These are phyloP conservation scores for Cyprinodon brontotheroides DNA, from an alignment of 2,113 vertebrate species.

Conservation along the genomic window DNA sequence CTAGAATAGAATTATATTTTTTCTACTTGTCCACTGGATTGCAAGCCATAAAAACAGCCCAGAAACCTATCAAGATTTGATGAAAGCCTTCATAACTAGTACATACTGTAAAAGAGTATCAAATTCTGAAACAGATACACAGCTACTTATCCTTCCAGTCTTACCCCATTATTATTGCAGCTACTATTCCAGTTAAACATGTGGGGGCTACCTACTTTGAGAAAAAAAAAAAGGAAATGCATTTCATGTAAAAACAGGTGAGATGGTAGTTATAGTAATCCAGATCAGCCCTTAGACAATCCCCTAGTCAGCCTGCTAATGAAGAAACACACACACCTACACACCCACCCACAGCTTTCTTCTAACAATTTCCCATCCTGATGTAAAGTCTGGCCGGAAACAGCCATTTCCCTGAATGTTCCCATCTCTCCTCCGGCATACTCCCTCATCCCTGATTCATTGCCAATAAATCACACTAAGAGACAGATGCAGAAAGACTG, in stretches of 20 bases:
- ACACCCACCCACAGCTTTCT: slow-evolving; percentile 30
- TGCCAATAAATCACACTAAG: slow-evolving; percentile 71
- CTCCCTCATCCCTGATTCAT: slow-evolving; percentile 75
- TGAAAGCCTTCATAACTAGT: neutral
- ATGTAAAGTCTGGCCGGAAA: slow-evolving; percentile 75
- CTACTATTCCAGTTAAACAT: slow-evolving; percentile 16
- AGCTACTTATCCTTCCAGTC: neutral
- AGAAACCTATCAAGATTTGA: neutral
- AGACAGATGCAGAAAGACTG: slow-evolving; percentile 45
- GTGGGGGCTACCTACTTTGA: neutral
- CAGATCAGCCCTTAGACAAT: slow-evolving; percentile 36
- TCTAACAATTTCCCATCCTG: slow-evolving; percentile 68
- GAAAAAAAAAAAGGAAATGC: neutral
- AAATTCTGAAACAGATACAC: neutral
- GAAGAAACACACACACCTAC: slow-evolving; percentile 28
- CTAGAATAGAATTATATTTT: slow-evolving; percentile 1
- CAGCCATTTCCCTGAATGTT: slow-evolving; percentile 75
- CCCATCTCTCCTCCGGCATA: slow-evolving; percentile 64
- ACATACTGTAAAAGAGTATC: slow-evolving; percentile 6
- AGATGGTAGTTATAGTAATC: neutral
- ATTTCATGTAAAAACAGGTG: neutral
- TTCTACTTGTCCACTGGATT: neutral
- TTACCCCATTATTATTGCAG: neutral
- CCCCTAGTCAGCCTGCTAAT: slow-evolving; percentile 39
- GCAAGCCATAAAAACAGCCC: neutral